phyloP scores from a whole-genome alignment of 1,140 invertebrate genomes.

The Drosophila neocordata region DNA sequence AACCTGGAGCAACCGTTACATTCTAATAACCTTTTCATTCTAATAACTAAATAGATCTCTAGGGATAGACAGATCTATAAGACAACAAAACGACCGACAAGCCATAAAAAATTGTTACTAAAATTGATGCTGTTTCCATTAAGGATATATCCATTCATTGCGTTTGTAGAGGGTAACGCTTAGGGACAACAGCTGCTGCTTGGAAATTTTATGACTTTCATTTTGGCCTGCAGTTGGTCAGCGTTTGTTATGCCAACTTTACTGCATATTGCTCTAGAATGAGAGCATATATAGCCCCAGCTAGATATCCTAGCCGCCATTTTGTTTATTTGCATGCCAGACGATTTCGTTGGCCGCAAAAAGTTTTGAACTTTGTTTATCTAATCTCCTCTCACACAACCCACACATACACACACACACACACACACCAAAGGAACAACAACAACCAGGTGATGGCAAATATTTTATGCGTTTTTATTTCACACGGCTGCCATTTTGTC shows the following conservation, averaged over 20 bases:
- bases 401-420: constrained; percentile 5
- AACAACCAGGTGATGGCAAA: constrained; percentile 46
- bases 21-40: too few species aligned
- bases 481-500: constrained; percentile 60
- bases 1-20: too few species aligned
- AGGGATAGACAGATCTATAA: too few species aligned
- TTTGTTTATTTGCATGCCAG: constrained; percentile 56
- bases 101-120: too few species aligned
- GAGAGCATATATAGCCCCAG: constrained; percentile 5
- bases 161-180: neutral
- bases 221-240: constrained; percentile 64
- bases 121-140: too few species aligned
- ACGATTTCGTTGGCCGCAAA: constrained; percentile 34
- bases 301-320: constrained; percentile 38
- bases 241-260: constrained; percentile 52
- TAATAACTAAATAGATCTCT: too few species aligned
- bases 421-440: constrained; percentile 11
- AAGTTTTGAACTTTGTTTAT: constrained; percentile 65
- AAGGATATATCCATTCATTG: neutral
- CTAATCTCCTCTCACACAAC: constrained; percentile 55
- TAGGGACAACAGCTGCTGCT: constrained; percentile 35
- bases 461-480: constrained; percentile 77
- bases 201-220: constrained; percentile 70
- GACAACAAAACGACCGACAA: too few species aligned
- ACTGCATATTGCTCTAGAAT: constrained; percentile 56